Percentiles rank a stretch among this genome's conserved stretches.
These are phyloP conservation scores for Monopterus albus DNA, from an alignment of 2,113 vertebrate species.

Conservation along the genomic window DNA sequence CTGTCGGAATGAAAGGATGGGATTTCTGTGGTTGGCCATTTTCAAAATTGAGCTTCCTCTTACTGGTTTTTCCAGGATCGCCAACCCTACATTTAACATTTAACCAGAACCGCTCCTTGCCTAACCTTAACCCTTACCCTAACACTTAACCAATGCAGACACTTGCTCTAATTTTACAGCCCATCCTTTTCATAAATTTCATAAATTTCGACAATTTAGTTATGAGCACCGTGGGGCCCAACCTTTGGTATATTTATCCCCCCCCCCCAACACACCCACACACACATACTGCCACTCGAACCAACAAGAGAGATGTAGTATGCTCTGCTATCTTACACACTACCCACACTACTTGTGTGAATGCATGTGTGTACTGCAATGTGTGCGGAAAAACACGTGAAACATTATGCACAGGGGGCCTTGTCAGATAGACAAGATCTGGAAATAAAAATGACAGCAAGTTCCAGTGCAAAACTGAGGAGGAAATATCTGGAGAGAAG, in stretches of 20 bases:
- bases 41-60: too few relatives aligned
- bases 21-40: too few relatives aligned
- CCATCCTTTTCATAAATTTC: too few relatives aligned
- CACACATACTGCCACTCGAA: not conserved
- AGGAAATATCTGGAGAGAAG: slow-evolving; percentile 37
- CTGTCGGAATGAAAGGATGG: too few relatives aligned
- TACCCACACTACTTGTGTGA: not conserved
- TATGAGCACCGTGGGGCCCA: too few relatives aligned
- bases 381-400: not conserved
- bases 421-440: slow-evolving; percentile 29
- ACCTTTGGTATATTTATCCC: not conserved
- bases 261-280: not conserved
- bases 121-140: too few relatives aligned
- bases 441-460: slow-evolving; percentile 24
- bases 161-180: too few relatives aligned
- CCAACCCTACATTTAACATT: too few relatives aligned
- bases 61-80: too few relatives aligned
- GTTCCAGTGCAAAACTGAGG: slow-evolving; percentile 17
- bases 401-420: slow-evolving; percentile 23
- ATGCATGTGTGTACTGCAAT: slow-evolving; percentile 8
- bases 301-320: slow-evolving; percentile 14
- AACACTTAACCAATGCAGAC: too few relatives aligned
- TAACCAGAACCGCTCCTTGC: too few relatives aligned
- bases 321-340: slow-evolving; percentile 27
- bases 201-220: too few relatives aligned